Base-by-base conservation (phyloP, 2,888 invertebrate genomes). In the Malachius bipustulatus region DNA sequence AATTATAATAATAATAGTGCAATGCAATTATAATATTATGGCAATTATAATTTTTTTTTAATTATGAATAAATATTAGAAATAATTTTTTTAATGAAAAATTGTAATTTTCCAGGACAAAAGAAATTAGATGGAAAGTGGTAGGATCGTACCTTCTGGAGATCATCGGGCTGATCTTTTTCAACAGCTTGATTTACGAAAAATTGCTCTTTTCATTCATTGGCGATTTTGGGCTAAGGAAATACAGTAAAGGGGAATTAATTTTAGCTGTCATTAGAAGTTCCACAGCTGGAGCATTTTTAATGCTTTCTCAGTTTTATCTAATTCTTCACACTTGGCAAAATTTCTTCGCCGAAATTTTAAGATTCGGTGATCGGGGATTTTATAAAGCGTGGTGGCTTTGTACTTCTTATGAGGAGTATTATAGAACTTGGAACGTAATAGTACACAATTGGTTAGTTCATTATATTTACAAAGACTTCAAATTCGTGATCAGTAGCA, bases 311-410 rank as follows among this genome's bases (percentile, higher is more conserved):
- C 39, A 32, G 3, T 93, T 91, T 63, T 94, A 88, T 63, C 74
- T 82, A 43, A 65, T 94, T 4, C 66, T 94, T 4, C 94, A 96
- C 53, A 75, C 82, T 2, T 91, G 90, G 88, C 69, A 83, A 52
- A 94, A 94, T 60, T 84, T 82, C 11, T 85, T 82, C 51, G 83
- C 90, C 0, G 94, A 96, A 62, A 69, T 91, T 63, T 60, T 93
- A 40, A 73, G 71, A 38, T 96, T 94, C 59, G 82, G 75, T 4
- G 88, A 94, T 66, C 62, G 91, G 55, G 69, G 80, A 69, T 78
- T 87, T 69, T 77, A 89, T 56, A 73, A 91, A 80, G 88, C 88
- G 51, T 94, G 93, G 93, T 94, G 93, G 94, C 90, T 84, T 35
- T 75, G 80, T 2, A 75, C 77, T 1, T 76, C 78, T 10, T 90